Evolutionary conservation across 2,113 vertebrate species (phyloP).

Genomic region (Notothenia coriiceps): DNA sequence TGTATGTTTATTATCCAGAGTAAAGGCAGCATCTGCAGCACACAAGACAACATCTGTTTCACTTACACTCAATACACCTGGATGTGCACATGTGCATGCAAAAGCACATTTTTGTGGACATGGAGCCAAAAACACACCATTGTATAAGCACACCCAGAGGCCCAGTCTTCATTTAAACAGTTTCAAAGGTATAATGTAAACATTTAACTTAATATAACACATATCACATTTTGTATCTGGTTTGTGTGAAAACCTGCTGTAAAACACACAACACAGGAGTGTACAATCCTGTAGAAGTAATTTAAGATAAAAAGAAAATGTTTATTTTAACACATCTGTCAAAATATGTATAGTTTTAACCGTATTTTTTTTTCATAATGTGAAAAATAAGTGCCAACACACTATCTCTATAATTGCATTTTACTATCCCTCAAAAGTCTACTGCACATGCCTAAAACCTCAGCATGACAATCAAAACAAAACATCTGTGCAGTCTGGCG

Average conservation of each 20-base stretch:
- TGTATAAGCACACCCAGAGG: slow-evolving; percentile 1
- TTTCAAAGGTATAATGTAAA: slow-evolving; percentile 20
- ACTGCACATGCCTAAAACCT: not conserved
- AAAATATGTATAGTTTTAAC: not conserved
- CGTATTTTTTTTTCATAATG: not conserved
- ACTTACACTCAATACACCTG: slow-evolving; percentile 41
- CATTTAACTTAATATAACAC: slow-evolving; percentile 28
- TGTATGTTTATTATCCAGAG: slow-evolving; percentile 64
- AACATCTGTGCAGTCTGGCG: not conserved
- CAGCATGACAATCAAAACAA: not conserved
- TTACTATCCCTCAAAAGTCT: not conserved
- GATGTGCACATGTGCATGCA: slow-evolving; percentile 5
- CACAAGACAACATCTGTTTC: slow-evolving; percentile 39
- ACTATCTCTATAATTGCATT: not conserved
- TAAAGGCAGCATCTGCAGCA: slow-evolving; percentile 39
- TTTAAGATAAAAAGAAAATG: not conserved
- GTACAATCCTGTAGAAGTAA: not conserved
- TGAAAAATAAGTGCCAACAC: not conserved
- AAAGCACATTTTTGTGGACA: slow-evolving; percentile 18
- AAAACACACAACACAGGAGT: not conserved
- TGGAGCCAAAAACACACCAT: not conserved
- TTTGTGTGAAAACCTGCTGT: slow-evolving; percentile 3
- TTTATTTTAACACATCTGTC: not conserved
- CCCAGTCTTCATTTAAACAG: slow-evolving; percentile 12
- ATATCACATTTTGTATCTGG: not conserved